A percentile compares a stretch with the other conserved stretches of the same genome.
These are phyloP conservation scores for Chanos chanos DNA, from an alignment of 2,797 vertebrate genomes.

Conservation along the genomic window DNA sequence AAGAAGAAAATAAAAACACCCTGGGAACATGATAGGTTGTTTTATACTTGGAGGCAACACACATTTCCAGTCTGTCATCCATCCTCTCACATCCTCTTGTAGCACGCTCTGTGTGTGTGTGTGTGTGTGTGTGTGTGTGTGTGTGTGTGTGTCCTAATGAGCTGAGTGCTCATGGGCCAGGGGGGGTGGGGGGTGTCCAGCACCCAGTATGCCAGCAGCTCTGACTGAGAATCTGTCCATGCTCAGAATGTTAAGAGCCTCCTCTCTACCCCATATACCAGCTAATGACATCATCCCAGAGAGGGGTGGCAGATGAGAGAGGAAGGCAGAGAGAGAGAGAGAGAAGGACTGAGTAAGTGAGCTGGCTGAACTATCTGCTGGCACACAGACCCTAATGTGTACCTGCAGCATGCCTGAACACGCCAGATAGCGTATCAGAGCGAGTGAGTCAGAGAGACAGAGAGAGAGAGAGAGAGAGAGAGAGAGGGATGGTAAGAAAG, in stretches of 20 bases:
- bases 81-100: conserved; percentile 10
- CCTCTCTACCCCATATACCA: conserved; percentile 45
- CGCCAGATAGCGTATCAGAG: neutral
- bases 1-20: too few relatives aligned
- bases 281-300: conserved; percentile 45
- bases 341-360: neutral
- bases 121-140: conserved; percentile 2
- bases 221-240: conserved; percentile 33
- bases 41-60: conserved; percentile 14
- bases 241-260: conserved; percentile 53
- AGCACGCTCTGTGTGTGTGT: neutral
- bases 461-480: neutral
- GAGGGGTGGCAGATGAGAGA: conserved; percentile 6
- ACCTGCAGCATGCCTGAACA: conserved; percentile 13
- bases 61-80: conserved; percentile 9
- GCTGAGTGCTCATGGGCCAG: neutral
- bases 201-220: too few relatives aligned
- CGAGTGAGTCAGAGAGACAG: neutral
- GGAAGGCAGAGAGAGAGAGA: neutral
- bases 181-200: too few relatives aligned
- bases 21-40: too few relatives aligned
- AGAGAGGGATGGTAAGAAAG: neutral
- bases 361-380: neutral
- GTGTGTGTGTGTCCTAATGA: conserved; percentile 32
- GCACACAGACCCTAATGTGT: conserved; percentile 4